Evolutionary conservation across 1,140 invertebrate species (phyloP).

Genomic region (Apolygus lucorum): DNA sequence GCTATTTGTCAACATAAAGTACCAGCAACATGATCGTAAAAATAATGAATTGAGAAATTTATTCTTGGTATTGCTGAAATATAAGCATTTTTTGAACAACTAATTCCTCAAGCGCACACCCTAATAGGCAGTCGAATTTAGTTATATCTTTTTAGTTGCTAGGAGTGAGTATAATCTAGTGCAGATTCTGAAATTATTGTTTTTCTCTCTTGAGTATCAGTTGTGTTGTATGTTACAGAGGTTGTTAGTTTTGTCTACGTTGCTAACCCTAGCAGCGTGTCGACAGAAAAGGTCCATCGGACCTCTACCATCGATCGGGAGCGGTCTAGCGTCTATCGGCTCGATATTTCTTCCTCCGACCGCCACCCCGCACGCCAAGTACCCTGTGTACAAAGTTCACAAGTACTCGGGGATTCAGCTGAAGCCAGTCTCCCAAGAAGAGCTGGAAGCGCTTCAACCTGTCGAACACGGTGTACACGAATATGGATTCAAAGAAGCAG

Average conservation of each 20-base stretch:
- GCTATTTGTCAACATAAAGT: too few relatives aligned
- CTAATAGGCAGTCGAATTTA: too few relatives aligned
- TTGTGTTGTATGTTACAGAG: too few relatives aligned
- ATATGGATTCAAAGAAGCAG: neutral
- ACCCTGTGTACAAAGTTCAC: slow-evolving; percentile 37
- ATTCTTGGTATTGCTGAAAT: too few relatives aligned
- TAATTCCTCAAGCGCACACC: too few relatives aligned
- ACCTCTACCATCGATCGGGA: neutral
- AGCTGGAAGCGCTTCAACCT: neutral
- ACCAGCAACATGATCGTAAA: too few relatives aligned
- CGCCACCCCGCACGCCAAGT: slow-evolving; percentile 21
- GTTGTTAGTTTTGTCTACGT: neutral
- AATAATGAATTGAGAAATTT: too few relatives aligned
- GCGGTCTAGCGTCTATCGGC: neutral
- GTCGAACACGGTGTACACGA: neutral
- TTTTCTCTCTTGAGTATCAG: too few relatives aligned
- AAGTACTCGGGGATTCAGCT: slow-evolving; percentile 36
- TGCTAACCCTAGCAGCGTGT: neutral
- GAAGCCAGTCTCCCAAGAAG: slow-evolving; percentile 30
- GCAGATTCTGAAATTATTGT: too few relatives aligned
- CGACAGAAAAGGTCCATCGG: slow-evolving; percentile 16
- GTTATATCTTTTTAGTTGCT: too few relatives aligned
- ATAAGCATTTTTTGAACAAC: too few relatives aligned
- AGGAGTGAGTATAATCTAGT: too few relatives aligned
- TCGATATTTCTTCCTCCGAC: slow-evolving; percentile 8